Percentiles rank a stretch among this genome's conserved stretches.
Conservation (phyloP, 2,113 vertebrate genomes). For the Gymnarchus niloticus region DNA sequence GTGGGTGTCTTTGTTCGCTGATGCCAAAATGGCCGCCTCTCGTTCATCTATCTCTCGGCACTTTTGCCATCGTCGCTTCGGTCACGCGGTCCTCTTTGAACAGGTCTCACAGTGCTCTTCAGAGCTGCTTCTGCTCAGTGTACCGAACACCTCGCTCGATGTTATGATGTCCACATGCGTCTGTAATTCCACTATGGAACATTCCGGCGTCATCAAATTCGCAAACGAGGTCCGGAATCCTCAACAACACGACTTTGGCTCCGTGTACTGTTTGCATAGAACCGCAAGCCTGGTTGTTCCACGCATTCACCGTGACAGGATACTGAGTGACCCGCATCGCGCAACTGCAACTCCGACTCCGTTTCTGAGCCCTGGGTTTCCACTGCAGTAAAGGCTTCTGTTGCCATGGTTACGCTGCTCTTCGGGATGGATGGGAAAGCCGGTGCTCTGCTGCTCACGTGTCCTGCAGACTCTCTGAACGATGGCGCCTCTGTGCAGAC, state of each 20-base stretch:
- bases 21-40: too few species aligned
- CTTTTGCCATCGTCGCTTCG: too few species aligned
- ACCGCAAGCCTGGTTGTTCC: not conserved
- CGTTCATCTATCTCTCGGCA: not conserved
- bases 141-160: too few species aligned
- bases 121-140: not conserved
- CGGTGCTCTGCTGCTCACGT: constrained; percentile 48
- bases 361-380: not conserved
- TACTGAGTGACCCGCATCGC: not conserved
- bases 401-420: constrained; percentile 51
- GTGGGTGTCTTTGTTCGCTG: too few species aligned
- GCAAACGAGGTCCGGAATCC: not conserved
- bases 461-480: constrained; percentile 11
- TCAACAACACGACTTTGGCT: not conserved
- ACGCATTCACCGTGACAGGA: not conserved
- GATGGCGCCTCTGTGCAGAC: constrained; percentile 8
- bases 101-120: not conserved
- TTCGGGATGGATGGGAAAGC: constrained; percentile 38
- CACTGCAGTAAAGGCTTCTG: constrained; percentile 42
- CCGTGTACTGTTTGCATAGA: not conserved
- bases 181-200: not conserved
- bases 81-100: not conserved
- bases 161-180: constrained; percentile 8
- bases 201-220: not conserved
- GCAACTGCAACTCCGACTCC: not conserved